Conservation (phyloP, 2,113 vertebrate genomes). For the Coryphaenoides rupestris region DNA sequence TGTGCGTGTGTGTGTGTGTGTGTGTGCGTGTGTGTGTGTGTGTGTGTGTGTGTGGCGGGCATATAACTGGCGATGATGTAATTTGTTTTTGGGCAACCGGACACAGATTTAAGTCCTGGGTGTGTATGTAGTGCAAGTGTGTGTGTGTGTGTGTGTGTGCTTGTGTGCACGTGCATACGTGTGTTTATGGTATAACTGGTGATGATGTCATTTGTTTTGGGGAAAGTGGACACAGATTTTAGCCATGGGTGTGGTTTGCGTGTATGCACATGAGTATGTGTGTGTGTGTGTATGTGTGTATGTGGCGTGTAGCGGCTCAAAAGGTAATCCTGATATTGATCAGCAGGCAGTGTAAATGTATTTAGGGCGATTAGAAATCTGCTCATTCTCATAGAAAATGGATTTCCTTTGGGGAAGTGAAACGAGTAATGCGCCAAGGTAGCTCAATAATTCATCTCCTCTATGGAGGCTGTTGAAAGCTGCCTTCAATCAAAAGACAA, state of each 20-base stretch:
- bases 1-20: no score
- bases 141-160: no score
- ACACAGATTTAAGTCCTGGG: no score
- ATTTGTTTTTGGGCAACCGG: no score
- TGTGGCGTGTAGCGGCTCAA: not conserved
- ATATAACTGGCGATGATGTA: no score
- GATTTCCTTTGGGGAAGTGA: not conserved
- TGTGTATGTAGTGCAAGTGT: no score
- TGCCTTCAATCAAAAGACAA: not conserved
- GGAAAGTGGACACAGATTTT: not conserved
- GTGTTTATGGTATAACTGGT: not conserved
- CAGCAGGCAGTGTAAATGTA: slow-evolving; percentile 4
- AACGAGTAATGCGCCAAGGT: not conserved
- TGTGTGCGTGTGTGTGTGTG: not conserved
- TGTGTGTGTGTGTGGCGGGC: slow-evolving; percentile 7
- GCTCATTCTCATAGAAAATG: no score
- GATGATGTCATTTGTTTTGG: not conserved
- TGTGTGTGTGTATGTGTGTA: no score
- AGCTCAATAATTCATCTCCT: not conserved
- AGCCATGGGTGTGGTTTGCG: no score
- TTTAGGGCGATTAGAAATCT: slow-evolving; percentile 15
- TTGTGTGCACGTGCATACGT: no score
- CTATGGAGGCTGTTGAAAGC: not conserved
- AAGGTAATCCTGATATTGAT: not conserved
- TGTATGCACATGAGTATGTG: no score